Base-by-base conservation (phyloP, 2,888 invertebrate species). In the Aleiodes alternator region DNA sequence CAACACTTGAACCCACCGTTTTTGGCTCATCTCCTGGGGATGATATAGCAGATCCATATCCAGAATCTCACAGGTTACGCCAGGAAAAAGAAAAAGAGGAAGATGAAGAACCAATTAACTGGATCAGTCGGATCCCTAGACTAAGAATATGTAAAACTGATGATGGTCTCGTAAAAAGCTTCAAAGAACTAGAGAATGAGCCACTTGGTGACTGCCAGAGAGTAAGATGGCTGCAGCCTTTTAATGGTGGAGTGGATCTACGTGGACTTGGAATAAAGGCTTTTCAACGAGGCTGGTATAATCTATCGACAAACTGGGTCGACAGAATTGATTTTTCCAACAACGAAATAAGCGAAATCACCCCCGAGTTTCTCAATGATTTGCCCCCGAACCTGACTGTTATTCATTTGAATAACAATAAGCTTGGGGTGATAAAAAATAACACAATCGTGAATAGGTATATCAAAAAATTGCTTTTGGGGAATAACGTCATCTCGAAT, bases 391-490 rank as follows among this genome's bases (percentile, higher is more conserved):
- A 70, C 43, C 6, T 86, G 51, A 71, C 71, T 0, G 75, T 75
- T 6, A 82, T 86, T 2, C 82, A 80, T 56, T 72, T 87, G 0
- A 53, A 53, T 9, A 70, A 64, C 0, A 87, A 87, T 43, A 53
- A 61, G 0, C 83, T 87, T 14, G 75, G 73, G 8, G 53, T 43
- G 1, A 61, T 86, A 8, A 74, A 79, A 50, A 77, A 75, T 1
- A 75, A 81, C 12, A 79, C 82, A 68, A 84, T 86, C n/a, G 78
- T 82, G 0, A 87, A 86, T 56, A 71, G 61, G 3, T 57, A 89
- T 71, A 78, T 91, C 51, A 88, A 86, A 78, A 80, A 84, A 12
- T 78, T 91, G 53, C 87, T 87, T 72, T 80, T 91, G 12, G 84
- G 83, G 5, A 81, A 84, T 50, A 91, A 91, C 77, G 75, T 80